phyloP scores from a whole-genome alignment of 2,888 invertebrate species.

The Pristionchus entomophagus region DNA sequence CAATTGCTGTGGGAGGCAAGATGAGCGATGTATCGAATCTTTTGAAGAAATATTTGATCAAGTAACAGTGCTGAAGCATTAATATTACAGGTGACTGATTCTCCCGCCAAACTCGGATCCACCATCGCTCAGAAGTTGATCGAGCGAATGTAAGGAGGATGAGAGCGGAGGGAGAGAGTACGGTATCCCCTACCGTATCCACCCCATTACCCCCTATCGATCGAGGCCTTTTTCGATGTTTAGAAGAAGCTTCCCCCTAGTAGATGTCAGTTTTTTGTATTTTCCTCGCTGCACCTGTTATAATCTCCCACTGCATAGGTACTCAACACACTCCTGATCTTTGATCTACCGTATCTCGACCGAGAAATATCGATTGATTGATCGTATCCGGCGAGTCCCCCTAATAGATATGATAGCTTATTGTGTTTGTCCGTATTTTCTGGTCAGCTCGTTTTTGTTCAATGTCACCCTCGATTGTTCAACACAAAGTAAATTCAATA shows the following conservation, averaged over 20 bases:
- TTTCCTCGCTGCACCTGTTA: slow-evolving; percentile 31
- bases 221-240: neutral
- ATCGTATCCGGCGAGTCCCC: slow-evolving; percentile 25
- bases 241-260: slow-evolving; percentile 15
- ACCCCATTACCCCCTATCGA: neutral
- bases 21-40: too few relatives aligned
- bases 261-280: slow-evolving; percentile 13
- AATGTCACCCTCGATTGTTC: slow-evolving; percentile 24
- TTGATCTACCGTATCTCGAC: slow-evolving; percentile 15
- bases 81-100: slow-evolving; percentile 55
- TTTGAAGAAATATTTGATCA: neutral
- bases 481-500: slow-evolving; percentile 40
- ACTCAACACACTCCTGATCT: neutral
- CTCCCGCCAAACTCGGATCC: slow-evolving; percentile 63
- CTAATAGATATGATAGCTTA: slow-evolving; percentile 17
- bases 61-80: neutral
- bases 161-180: neutral
- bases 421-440: slow-evolving; percentile 10
- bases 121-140: slow-evolving; percentile 55
- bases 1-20: too few relatives aligned
- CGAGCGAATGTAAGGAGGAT: slow-evolving; percentile 39
- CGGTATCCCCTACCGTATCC: slow-evolving; percentile 32
- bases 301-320: neutral
- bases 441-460: slow-evolving; percentile 18
- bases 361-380: slow-evolving; percentile 23